Evolutionary conservation across 1,140 invertebrate species (phyloP).

Genomic region (Ceratitis capitata): DNA sequence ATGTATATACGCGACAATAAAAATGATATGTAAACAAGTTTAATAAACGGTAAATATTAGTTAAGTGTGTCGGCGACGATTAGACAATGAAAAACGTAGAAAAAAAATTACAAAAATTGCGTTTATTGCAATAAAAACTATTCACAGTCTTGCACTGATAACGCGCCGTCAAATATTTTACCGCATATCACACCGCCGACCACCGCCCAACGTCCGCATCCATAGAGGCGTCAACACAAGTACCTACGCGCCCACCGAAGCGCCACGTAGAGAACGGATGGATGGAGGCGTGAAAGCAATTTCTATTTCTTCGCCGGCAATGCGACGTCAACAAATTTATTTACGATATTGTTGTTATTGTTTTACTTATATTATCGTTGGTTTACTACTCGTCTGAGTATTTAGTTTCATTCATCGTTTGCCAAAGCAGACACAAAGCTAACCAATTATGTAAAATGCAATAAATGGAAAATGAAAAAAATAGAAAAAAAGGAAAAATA

Average conservation of each 20-base stretch:
- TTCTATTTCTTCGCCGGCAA: background rate
- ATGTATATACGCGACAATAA: too few relatives aligned
- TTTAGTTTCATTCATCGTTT: conserved; percentile 9
- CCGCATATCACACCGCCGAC: too few relatives aligned
- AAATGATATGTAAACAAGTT: too few relatives aligned
- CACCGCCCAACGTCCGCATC: background rate
- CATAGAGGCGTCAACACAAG: too few relatives aligned
- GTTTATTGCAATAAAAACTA: background rate
- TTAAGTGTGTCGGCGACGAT: too few relatives aligned
- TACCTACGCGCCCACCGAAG: too few relatives aligned
- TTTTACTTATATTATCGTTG: background rate
- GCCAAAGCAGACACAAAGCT: background rate
- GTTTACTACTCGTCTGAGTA: background rate
- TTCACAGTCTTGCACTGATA: too few relatives aligned
- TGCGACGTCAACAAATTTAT: background rate
- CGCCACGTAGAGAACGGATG: too few relatives aligned
- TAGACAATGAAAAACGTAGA: too few relatives aligned
- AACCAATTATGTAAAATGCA: background rate
- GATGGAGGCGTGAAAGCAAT: background rate
- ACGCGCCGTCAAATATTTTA: too few relatives aligned
- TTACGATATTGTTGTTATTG: background rate
- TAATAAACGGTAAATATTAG: too few relatives aligned
- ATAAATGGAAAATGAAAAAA: background rate
- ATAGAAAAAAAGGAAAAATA: background rate
- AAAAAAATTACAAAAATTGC: too few relatives aligned